Evolutionary conservation across 2,797 vertebrate genomes (phyloP).

Genomic region (Erithacus rubecula): DNA sequence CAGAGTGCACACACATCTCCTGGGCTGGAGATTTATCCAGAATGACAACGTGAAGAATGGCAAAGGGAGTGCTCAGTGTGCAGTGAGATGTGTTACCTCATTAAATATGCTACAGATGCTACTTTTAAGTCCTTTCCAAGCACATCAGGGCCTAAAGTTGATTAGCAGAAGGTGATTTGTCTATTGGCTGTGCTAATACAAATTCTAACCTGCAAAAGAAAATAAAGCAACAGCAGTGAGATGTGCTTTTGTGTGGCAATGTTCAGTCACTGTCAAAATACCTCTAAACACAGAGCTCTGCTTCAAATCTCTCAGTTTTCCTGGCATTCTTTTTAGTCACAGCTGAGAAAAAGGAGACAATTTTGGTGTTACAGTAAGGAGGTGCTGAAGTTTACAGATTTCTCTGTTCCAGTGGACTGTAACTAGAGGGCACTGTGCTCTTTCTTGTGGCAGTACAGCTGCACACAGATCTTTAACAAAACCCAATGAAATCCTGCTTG

Average conservation of each 20-base stretch:
- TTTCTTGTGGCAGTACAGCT: conserved; percentile 24
- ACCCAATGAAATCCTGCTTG: neutral
- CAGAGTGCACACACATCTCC: neutral
- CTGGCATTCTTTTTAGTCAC: neutral
- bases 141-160: conserved; percentile 26
- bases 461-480: conserved; percentile 32
- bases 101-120: neutral
- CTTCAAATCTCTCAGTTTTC: neutral
- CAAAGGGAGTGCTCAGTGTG: neutral
- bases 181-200: neutral
- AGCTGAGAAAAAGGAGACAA: neutral
- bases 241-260: neutral
- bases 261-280: conserved; percentile 4
- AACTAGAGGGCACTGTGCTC: conserved; percentile 68
- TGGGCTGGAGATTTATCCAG: neutral
- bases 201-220: conserved; percentile 5
- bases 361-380: neutral
- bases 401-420: neutral
- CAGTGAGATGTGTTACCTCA: neutral
- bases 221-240: neutral
- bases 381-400: neutral
- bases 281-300: neutral
- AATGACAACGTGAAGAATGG: neutral
- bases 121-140: conserved; percentile 23
- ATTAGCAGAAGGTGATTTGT: neutral